phyloP scores from a whole-genome alignment of 2,888 invertebrate species.

The Hylaea fasciaria region DNA sequence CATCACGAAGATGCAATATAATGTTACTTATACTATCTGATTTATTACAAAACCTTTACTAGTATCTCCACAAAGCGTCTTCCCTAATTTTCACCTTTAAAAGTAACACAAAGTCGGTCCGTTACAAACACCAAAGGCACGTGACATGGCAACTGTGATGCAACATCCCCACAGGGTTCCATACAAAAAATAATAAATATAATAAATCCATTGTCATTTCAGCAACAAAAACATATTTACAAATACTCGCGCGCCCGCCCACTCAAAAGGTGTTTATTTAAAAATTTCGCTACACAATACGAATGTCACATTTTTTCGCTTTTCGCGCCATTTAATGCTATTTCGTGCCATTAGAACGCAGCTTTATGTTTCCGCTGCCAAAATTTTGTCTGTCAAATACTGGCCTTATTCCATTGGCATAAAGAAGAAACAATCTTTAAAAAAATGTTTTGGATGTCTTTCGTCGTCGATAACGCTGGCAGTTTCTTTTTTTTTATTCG shows the following conservation, averaged over 20 bases:
- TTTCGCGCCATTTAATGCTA: constrained; percentile 83
- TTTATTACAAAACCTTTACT: constrained; percentile 19
- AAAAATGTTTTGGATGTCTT: constrained; percentile 38
- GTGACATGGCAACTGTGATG: constrained; percentile 50
- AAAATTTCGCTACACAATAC: constrained; percentile 75
- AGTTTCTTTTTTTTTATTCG: constrained; percentile 56
- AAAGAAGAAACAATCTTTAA: constrained; percentile 35
- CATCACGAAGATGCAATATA: background rate
- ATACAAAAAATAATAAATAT: constrained; percentile 51
- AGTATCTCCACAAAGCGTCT: constrained; percentile 21
- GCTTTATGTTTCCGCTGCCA: constrained; percentile 43
- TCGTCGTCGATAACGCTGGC: constrained; percentile 43
- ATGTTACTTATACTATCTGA: constrained; percentile 8
- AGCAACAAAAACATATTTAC: constrained; percentile 81
- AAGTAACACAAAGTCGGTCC: constrained; percentile 32
- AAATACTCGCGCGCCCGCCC: constrained; percentile 82
- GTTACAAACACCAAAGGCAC: constrained; percentile 52
- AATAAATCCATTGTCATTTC: constrained; percentile 57
- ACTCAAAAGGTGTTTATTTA: constrained; percentile 85
- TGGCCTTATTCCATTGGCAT: constrained; percentile 49
- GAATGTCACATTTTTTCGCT: constrained; percentile 75
- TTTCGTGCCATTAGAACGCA: constrained; percentile 66
- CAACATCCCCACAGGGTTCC: constrained; percentile 51
- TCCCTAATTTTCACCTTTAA: constrained; percentile 43
- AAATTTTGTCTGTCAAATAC: constrained; percentile 41